Evolutionary conservation across 2,797 vertebrate species (phyloP), one percentile per base, ranked within the genome.

Genomic region (Pipistrellus pygmaeus): DNA sequence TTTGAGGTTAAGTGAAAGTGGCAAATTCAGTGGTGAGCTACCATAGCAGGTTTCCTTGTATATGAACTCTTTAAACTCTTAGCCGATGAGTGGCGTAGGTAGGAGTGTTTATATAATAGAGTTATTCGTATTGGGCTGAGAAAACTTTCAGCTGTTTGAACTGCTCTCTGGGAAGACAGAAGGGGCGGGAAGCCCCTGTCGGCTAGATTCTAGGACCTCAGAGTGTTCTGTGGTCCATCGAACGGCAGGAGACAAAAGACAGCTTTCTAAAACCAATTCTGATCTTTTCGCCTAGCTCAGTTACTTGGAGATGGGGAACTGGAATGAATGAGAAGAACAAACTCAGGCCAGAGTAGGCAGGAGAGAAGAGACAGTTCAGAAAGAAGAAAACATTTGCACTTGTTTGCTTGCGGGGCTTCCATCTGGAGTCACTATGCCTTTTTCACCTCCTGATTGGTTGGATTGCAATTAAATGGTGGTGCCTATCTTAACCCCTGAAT

Each of bases 361-460:
- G 81, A 83, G 87, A 90, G n/a, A 0, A 25, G 1, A 75, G 85
- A 97, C 66, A 88, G 88, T 66, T 87, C 72, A 55, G 95, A 88
- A 12, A 14, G 25, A 80, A 30, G 93, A 44, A 89, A 73, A 91
- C 68, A 96, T 8, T 81, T 95, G 38, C 30, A 17, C 95, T 88
- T 69, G 95, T 93, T 96, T 90, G 91, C 93, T 93, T 92, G 75
- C 62, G 9, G 96, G 90, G 93, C 93, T 96, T 97, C 97, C 95
- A 93, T 96, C 97, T 97, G 98, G 97, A 97, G 97, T 91, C 90
- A 81, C 9, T 18, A 3, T 77, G 87, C 93, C 91, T 93, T 96
- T 55, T 95, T 88, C 96, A 77, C 83, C 78, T 81, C 96, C 97
- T 97, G 97, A 98, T 97, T 98, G 98, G 98, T 96, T 95, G 85